Evolutionary conservation across 2,888 invertebrate species (phyloP).

Genomic region (Trilocha varians): DNA sequence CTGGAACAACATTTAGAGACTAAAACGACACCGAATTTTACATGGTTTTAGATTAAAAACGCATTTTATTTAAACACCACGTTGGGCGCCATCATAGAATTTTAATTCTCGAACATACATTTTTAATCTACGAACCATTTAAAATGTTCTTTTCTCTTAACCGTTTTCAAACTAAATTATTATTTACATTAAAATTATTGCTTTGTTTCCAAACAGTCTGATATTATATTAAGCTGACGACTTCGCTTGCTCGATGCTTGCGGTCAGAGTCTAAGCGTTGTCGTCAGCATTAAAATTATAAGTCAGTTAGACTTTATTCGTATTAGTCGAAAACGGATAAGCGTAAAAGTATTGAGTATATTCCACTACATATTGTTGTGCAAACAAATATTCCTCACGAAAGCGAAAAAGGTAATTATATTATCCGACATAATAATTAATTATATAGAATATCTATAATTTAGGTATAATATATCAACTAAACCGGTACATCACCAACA

Average conservation of each 20-base stretch:
- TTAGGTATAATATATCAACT: conserved; percentile 62
- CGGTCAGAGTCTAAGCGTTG: too few species aligned
- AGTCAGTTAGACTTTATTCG: background rate
- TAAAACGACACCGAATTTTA: conserved; percentile 31
- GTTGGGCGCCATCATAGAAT: background rate
- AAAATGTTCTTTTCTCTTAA: background rate
- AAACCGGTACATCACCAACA: conserved; percentile 68
- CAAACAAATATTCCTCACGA: conserved; percentile 64
- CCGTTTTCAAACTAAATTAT: conserved; percentile 2
- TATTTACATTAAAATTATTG: background rate
- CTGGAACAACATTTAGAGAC: conserved; percentile 67
- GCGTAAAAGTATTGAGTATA: conserved; percentile 11
- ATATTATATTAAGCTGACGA: background rate
- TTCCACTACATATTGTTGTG: conserved; percentile 65
- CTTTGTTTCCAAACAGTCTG: background rate
- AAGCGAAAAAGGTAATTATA: conserved; percentile 70
- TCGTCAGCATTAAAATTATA: background rate
- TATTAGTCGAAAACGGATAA: background rate
- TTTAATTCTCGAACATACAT: background rate
- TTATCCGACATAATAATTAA: conserved; percentile 70
- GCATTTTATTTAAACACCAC: background rate
- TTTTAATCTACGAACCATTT: conserved; percentile 1
- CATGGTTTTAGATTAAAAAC: conserved; percentile 3
- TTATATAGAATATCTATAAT: conserved; percentile 66
- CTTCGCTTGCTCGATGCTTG: background rate